Evolutionary conservation across 2,888 invertebrate genomes (phyloP), one percentile per base, ranked within the genome.

Genomic region (Eulithis prunata): DNA sequence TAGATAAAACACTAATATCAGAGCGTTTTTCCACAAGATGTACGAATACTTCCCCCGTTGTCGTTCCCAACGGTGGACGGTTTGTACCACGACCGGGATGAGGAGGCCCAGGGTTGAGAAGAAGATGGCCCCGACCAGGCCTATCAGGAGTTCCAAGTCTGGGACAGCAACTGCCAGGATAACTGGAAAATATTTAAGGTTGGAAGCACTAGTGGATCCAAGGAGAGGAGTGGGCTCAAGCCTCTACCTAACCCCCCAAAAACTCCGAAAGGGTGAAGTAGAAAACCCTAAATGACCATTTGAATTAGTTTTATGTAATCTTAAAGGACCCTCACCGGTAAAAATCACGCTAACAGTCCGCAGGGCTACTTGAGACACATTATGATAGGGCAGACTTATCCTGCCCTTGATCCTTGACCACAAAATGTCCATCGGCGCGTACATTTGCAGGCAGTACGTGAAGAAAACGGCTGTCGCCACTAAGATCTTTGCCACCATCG

Each of bases 381-480:
- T 94, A 62, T 94, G 90, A 58, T 88, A 91, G 49, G 84, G 84
- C 57, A 84, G 79, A 2, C 84, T 82, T 3, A 94, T 74, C 11
- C 78, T 83, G 3, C 75, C 78, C 62, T 93, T 88, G 7, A 98
- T 83, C 62, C 95, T 93, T 7, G 95, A 95, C 97, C 98, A 98
- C 54, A 98, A 95, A 56, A 99, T 97, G 58, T 97, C 97, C 89
- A 97, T 95, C 0, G 99, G 98, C 0, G 99, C 98, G 84, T 97
- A 99, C 90, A 98, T 97, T 90, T 99, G 99, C 0, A 99, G 94
- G 60, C 97, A 97, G 82, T 98, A 99, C 0, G 98, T 97, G 82
- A 99, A 96, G 75, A 99, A 96, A 21, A 99, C 97, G 0, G 98
- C 97, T 0, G 97, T 74, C 0, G 97, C 97, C 79, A 99, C 98